Evolutionary conservation across 1,140 invertebrate species (phyloP).

Genomic region (Achroia grisella): DNA sequence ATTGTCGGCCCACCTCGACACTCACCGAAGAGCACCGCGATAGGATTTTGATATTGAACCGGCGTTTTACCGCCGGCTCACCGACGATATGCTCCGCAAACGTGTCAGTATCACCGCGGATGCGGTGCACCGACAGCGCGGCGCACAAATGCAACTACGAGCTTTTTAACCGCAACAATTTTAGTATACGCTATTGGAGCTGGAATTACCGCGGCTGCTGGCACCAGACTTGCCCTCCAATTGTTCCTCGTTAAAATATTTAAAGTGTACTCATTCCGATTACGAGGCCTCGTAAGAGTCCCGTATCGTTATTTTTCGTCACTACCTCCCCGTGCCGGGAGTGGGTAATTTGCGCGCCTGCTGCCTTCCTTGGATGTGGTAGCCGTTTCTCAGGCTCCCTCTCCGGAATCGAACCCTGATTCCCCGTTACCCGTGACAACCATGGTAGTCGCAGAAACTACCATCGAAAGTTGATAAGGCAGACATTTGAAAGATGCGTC

Average conservation of each 20-base stretch:
- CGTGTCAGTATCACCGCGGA: constrained; percentile 5
- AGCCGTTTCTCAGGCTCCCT: constrained; percentile 89
- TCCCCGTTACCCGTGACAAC: constrained; percentile 16
- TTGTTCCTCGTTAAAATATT: constrained; percentile 90
- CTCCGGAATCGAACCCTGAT: constrained; percentile 77
- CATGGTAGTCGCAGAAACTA: constrained; percentile 49
- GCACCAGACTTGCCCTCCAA: constrained; percentile 95
- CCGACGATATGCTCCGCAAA: constrained; percentile 5
- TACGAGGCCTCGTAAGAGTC: constrained; percentile 84
- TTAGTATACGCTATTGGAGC: constrained; percentile 93
- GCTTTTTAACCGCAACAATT: constrained; percentile 88
- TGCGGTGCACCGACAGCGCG: constrained; percentile 5
- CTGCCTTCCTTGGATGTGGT: constrained; percentile 91
- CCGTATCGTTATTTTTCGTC: constrained; percentile 92
- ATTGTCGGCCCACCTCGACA: constrained; percentile 4
- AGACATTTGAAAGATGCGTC: constrained; percentile 5
- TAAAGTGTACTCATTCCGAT: constrained; percentile 94
- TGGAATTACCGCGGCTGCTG: constrained; percentile 94
- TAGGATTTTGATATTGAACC: constrained; percentile 6
- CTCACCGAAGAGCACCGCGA: constrained; percentile 4
- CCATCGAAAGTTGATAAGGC: constrained; percentile 79
- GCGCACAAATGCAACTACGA: constrained; percentile 75
- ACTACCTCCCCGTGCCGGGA: constrained; percentile 77
- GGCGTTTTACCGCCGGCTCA: constrained; percentile 1
- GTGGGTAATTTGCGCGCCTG: constrained; percentile 89